Evolutionary conservation across 1,140 invertebrate genomes (phyloP), one percentile per base, ranked within the genome.

Genomic region (Drosophila asahinai): DNA sequence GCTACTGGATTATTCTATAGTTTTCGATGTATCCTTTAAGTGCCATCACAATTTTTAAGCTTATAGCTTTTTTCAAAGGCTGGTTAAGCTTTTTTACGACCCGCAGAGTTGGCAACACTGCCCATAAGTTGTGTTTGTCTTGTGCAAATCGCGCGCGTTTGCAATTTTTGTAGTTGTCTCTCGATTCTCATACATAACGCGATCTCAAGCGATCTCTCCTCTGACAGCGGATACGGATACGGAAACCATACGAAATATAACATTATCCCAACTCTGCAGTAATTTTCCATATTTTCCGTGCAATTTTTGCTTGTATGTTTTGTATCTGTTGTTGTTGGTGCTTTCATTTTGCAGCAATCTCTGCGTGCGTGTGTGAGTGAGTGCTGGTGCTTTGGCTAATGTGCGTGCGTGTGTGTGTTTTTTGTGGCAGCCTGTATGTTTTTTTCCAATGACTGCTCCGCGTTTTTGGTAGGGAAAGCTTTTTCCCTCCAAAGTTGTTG

Each of bases 331-430:
- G 71, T 67, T 86, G 60, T 77, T 86, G 76, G 47, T 84, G 81
- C 81, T 86, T 86, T 81, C 74, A 74, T 84, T 81, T 84, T 86
- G 77, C 77, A 84, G 81, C 77, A 81, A 84, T 62, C 80, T 83
- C 48, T 66, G 33, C 59, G 52, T 78, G 22, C 55, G 38, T 47
- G 54, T 62, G 43, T 64, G 77, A 67, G 58, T 64, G 77, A 77
- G 65, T 36, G 68, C 64, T 81, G 74, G 72, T 84, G 77, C 77
- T 76, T 73, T 67, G 61, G 47, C 30, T n/a, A 15, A 43, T 42
- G 73, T 78, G 30, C 42, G 36, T 71, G 33, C 48, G 38, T 73
- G 42, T 61, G 36, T 57, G 63, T 30, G 30, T 36, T 11, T 51
- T 57, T 66, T 54, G 54, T 67, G 63, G 72, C 47, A 54, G 64